phyloP scores from a whole-genome alignment of 1,140 invertebrate species.

The Homarus americanus region DNA sequence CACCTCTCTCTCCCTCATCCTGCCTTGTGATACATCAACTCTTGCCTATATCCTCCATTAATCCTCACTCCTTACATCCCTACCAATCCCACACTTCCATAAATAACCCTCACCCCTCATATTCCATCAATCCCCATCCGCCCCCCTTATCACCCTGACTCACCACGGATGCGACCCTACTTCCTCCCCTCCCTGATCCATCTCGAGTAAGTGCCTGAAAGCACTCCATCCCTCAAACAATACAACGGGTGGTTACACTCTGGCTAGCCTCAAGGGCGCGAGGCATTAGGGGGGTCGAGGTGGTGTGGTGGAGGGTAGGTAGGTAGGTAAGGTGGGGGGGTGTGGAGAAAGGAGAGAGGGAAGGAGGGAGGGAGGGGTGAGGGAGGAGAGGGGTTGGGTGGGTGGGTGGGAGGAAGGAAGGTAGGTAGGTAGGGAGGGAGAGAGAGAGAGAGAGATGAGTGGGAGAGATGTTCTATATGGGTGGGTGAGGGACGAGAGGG shows the following conservation, averaged over 20 bases:
- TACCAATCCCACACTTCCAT: neutral
- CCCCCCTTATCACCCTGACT: neutral
- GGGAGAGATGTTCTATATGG: neutral
- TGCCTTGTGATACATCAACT: no score
- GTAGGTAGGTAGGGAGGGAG: neutral
- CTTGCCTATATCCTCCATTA: neutral
- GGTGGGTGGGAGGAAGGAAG: neutral
- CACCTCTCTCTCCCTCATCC: no score
- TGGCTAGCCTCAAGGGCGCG: neutral
- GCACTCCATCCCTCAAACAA: slow-evolving; percentile 60
- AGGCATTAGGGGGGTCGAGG: neutral
- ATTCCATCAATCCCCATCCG: neutral
- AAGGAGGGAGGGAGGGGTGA: neutral
- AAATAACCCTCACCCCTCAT: no score
- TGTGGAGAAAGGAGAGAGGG: neutral
- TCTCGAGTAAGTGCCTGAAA: slow-evolving; percentile 50
- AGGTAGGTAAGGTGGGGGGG: neutral
- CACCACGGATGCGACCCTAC: neutral
- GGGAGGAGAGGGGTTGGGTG: neutral
- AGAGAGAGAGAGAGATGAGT: neutral
- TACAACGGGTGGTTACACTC: slow-evolving; percentile 58
- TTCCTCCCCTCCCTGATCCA: slow-evolving; percentile 22
- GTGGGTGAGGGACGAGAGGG: neutral
- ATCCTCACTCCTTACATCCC: neutral
- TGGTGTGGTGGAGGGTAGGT: neutral